Base-by-base conservation (phyloP, 2,797 vertebrate species). In the Schizothorax lantsangensis region DNA sequence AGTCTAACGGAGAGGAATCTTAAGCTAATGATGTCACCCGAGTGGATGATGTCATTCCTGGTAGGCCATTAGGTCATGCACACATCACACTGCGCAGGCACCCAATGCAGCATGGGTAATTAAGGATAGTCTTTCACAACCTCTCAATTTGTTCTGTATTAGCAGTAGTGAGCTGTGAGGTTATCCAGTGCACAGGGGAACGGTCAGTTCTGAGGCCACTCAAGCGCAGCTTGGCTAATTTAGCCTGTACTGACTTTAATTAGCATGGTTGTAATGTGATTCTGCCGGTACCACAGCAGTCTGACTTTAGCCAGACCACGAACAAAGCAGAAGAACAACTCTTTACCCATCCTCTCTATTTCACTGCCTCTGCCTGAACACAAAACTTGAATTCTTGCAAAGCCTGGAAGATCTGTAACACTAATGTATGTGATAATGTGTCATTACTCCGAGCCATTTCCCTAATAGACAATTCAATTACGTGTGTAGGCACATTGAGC, bases 251-350 rank as follows among this genome's bases (percentile, higher is more conserved):
- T 88, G 89, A 74, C 75, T 87, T 77, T 90, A 91, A 91, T 91
- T 91, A 91, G 82, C 86, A 81, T 62, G 69, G 12, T 45, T 64
- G 72, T 91, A 89, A 90, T 88, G 82, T 79, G 89, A 91, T 90
- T 91, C 88, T 88, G 66, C 79, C 75, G 40, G 81, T 73, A 85
- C 80, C 74, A 89, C 81, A 73, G 77, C 78, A 83, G 84, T 40
- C 89, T 83, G 86, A 88, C 85, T 64, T 66, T 79, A 73, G 83
- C 81, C 87, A 88, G 81, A 72, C 81, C 86, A 78, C 73, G 83
- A 88, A 80, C 79, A 84, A 85, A 86, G 84, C 49, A 26, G 64
- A 85, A 72, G 33, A 47, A 43, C 33, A 80, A 36, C 78, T n/a
- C 72, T 81, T 45, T 57, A 79, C 59, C 64, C 21, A 21, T 38